Percentiles rank a stretch among this genome's conserved stretches.
Conservation (phyloP, 2,113 vertebrate genomes). For the Albula goreensis region DNA sequence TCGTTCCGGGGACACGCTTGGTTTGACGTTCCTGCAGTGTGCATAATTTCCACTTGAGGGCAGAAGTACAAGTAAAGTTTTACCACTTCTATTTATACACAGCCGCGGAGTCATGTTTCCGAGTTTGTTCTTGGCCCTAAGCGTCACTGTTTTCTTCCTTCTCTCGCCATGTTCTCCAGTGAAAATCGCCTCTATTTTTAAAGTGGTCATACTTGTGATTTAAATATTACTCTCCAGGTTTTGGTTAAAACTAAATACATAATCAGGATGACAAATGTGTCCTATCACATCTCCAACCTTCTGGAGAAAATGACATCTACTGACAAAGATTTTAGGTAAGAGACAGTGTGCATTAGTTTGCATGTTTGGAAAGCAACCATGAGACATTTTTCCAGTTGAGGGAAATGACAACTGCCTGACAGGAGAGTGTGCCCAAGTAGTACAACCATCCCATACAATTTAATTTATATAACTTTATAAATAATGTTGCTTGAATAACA, state of each 20-base stretch:
- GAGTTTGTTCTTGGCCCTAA: conserved; percentile 44
- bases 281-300: conserved; percentile 84
- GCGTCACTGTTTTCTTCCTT: conserved; percentile 32
- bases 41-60: conserved; percentile 40
- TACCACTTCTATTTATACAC: conserved; percentile 51
- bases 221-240: background rate
- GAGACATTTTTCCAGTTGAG: background rate
- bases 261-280: conserved; percentile 74
- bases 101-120: conserved; percentile 65
- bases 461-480: background rate
- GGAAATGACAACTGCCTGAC: background rate
- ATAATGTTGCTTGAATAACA: background rate
- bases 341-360: conserved; percentile 14
- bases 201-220: conserved; percentile 19
- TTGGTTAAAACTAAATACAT: background rate
- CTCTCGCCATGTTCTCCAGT: conserved; percentile 63
- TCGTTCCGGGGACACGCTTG: conserved; percentile 40
- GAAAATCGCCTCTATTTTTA: conserved; percentile 31
- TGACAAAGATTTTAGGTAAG: conserved; percentile 90
- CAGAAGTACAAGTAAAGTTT: conserved; percentile 15
- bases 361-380: conserved; percentile 25
- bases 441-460: background rate
- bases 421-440: background rate
- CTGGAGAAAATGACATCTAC: conserved; percentile 92
- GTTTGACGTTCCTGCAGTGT: background rate